Conservation (phyloP, 2,888 invertebrate genomes). For the Scotopteryx bipunctaria region DNA sequence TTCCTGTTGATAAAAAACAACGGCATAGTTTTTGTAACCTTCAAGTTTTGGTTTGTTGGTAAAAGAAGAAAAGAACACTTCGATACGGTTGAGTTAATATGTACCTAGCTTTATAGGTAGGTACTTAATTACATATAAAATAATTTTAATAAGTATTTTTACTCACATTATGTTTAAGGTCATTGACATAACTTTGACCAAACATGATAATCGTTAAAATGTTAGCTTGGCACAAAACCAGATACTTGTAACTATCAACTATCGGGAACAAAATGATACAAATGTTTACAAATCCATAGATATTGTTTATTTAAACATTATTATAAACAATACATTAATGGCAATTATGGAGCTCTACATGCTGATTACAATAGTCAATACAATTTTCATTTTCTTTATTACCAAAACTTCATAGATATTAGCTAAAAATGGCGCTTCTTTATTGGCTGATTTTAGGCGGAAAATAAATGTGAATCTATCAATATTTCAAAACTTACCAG, state of each 20-base stretch:
- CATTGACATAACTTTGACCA: slow-evolving; percentile 10
- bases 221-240: slow-evolving; percentile 14
- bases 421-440: slow-evolving; percentile 10
- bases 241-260: not conserved
- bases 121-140: too few relatives aligned
- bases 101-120: too few relatives aligned
- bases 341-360: slow-evolving; percentile 43
- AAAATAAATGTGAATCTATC: not conserved
- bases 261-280: slow-evolving; percentile 29
- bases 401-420: not conserved
- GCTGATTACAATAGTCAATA: slow-evolving; percentile 30
- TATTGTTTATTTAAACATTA: slow-evolving; percentile 47
- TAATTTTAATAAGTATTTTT: too few relatives aligned
- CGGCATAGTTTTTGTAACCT: too few relatives aligned
- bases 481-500: slow-evolving; percentile 6
- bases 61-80: too few relatives aligned
- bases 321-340: slow-evolving; percentile 41
- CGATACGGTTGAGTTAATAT: too few relatives aligned
- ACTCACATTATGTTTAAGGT: not conserved
- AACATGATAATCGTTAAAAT: not conserved
- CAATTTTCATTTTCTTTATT: slow-evolving; percentile 7
- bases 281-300: slow-evolving; percentile 38
- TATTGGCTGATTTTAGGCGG: slow-evolving; percentile 8
- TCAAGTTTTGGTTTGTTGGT: too few relatives aligned
- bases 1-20: too few relatives aligned